These are phyloP conservation scores for Tenodera sinensis DNA, from an alignment of 2,888 invertebrate species.

Conservation along the genomic window DNA sequence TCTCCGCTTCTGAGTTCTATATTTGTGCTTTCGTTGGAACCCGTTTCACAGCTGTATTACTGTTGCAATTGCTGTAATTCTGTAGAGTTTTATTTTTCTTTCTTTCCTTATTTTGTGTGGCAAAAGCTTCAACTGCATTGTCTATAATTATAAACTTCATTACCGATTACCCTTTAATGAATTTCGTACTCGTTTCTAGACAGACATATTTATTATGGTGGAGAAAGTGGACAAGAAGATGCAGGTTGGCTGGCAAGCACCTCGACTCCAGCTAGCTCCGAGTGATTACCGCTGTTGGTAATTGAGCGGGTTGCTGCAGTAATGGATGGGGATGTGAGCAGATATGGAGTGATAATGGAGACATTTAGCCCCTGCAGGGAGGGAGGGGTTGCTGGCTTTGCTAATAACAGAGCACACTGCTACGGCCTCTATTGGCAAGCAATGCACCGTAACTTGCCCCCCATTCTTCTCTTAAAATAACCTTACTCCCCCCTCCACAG, in stretches of 20 bases:
- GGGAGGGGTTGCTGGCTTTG: neutral
- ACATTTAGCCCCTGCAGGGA: conserved; percentile 2
- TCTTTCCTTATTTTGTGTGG: too few species aligned
- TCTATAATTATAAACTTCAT: too few species aligned
- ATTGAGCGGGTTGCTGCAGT: neutral
- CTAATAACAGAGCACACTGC: conserved; percentile 9
- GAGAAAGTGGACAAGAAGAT: too few species aligned
- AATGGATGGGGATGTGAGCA: conserved; percentile 5
- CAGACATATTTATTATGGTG: too few species aligned
- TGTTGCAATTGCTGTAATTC: too few species aligned
- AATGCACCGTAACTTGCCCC: conserved; percentile 2
- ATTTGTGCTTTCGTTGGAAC: too few species aligned
- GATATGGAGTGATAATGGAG: conserved; percentile 17
- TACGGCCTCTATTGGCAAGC: conserved; percentile 6
- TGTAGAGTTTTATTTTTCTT: too few species aligned
- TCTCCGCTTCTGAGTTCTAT: too few species aligned
- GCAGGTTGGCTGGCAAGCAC: neutral
- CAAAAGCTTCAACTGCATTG: too few species aligned
- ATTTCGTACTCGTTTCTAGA: too few species aligned
- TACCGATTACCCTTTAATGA: too few species aligned
- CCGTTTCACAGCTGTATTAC: too few species aligned
- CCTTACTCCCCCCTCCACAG: neutral
- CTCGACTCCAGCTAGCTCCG: neutral
- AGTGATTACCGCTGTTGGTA: neutral
- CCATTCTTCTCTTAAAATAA: conserved; percentile 8